Percentiles rank a stretch among this genome's conserved stretches.
Evolutionary conservation across 2,797 vertebrate species (phyloP).

Genomic region (Halcyon badia): DNA sequence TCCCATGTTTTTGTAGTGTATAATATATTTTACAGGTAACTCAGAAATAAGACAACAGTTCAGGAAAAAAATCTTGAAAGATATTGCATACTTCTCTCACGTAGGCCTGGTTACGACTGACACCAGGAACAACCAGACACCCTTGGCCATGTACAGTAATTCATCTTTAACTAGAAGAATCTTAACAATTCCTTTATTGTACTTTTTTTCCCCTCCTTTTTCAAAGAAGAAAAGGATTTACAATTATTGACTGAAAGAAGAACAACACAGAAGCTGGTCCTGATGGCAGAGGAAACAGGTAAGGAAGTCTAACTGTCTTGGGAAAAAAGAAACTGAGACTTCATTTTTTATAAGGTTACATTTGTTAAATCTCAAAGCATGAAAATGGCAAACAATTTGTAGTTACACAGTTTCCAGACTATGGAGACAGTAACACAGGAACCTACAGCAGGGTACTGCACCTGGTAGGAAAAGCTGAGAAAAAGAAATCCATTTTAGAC

Average conservation of each 20-base stretch:
- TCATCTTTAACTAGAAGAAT: not conserved
- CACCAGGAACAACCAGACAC: not conserved
- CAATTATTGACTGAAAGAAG: not conserved
- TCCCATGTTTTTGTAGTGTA: accelerated
- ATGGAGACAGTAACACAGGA: not conserved
- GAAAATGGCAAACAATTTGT: not conserved
- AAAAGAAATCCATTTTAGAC: not conserved
- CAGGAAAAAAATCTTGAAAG: not conserved
- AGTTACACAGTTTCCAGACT: not conserved
- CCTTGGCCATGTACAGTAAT: not conserved
- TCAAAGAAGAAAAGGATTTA: not conserved
- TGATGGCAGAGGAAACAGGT: not conserved
- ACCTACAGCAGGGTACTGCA: not conserved
- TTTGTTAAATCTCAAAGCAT: not conserved
- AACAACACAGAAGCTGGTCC: not conserved
- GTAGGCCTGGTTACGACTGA: not conserved
- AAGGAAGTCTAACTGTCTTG: not conserved
- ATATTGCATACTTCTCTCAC: not conserved
- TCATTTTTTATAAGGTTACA: not conserved
- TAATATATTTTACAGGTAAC: not conserved
- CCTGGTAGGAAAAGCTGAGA: not conserved
- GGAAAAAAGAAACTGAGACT: not conserved
- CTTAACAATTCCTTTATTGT: not conserved
- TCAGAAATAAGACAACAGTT: not conserved
- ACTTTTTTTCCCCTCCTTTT: not conserved